Evolutionary conservation across 2,888 invertebrate genomes (phyloP).

Genomic region (Exocentrus adspersus): DNA sequence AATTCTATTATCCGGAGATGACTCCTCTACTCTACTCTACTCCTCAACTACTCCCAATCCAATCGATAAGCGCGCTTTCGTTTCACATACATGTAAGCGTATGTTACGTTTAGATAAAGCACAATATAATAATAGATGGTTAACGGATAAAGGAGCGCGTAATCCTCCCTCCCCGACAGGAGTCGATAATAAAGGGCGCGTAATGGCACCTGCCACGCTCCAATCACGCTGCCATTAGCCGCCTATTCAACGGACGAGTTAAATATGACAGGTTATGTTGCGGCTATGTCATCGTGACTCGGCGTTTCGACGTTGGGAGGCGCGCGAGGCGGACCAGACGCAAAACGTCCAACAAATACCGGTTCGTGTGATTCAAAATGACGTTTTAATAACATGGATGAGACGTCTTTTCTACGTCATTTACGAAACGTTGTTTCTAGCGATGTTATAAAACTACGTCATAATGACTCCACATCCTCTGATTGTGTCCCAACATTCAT

Average conservation of each 20-base stretch:
- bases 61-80: slow-evolving; percentile 39
- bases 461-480: no score
- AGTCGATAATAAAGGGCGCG: slow-evolving; percentile 42
- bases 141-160: background rate
- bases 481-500: no score
- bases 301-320: background rate
- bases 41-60: background rate
- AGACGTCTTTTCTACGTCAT: no score
- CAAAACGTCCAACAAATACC: no score
- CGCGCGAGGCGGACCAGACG: no score
- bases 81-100: background rate
- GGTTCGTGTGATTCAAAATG: no score
- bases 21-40: no score
- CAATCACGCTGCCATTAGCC: slow-evolving; percentile 48
- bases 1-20: background rate
- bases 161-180: background rate
- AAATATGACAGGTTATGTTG: slow-evolving; percentile 55
- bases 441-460: no score
- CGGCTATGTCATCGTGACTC: slow-evolving; percentile 52
- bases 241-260: slow-evolving; percentile 54
- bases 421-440: no score
- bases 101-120: background rate
- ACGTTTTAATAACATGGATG: no score
- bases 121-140: no score
- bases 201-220: slow-evolving; percentile 53